Evolutionary conservation across 2,888 invertebrate species (phyloP), one percentile per base, ranked within the genome.

Genomic region (Pinctada fucata): DNA sequence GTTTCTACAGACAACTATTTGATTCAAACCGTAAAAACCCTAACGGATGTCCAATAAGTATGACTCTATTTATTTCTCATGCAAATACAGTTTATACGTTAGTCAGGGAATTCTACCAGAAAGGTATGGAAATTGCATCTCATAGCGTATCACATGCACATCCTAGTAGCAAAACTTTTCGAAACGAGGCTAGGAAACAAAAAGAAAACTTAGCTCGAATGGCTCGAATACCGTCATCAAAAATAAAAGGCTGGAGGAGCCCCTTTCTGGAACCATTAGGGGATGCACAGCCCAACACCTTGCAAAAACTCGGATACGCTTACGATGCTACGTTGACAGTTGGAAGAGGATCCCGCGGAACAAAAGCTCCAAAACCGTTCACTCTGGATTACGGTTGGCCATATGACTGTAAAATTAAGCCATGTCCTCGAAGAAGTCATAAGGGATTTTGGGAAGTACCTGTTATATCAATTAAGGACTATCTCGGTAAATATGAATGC

Each of bases 21-120:
- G 88, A 89, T 72, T 82, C 88, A 1, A 84, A 82, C 67, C 79
- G 89, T 47, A 82, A 78, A 52, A 96, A 96, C 91, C 95, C 94
- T 0, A 95, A 96, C 88, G 94, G 94, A 2, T 95, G 95, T 79
- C 93, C 94, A 0, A 94, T 94, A 96, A 90, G 97, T 96, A 97
- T 97, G 80, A 99, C 99, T 64, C 98, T 99, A 94, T 99, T 99
- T 94, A 97, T 99, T 82, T 98, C 98, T 72, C 99, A 99, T 93
- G 99, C 99, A 93, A 99, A 99, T 97, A 99, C 99, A 75, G 98
- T 99, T 94, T 99, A 99, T 94, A 97, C 97, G 93, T 97, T 98
- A 94, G 88, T 90, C 47, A 78, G 83, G 51, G 88, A 88, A 52
- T 87, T 90, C 70, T 88, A 89, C 71, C 82, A 87, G 10, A 84